These are phyloP conservation scores for Macrostomum lignano DNA, from an alignment of 1,140 invertebrate genomes.

Conservation along the genomic window DNA sequence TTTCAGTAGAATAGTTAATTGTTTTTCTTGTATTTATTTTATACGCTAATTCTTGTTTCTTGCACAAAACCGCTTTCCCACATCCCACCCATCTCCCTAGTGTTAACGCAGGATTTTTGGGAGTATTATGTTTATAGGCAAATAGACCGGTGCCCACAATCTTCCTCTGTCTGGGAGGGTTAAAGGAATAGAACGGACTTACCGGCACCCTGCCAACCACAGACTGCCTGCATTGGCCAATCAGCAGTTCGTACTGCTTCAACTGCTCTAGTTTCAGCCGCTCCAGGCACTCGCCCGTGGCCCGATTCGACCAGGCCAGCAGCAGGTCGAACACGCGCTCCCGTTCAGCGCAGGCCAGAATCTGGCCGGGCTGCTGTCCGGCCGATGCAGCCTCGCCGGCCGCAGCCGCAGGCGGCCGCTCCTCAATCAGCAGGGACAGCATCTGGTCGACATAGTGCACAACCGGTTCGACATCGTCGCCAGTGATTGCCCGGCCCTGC, in stretches of 20 bases:
- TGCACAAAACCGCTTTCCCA: too few species aligned
- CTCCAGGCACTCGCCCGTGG: conserved; percentile 33
- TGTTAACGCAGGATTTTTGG: too few species aligned
- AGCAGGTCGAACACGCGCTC: conserved; percentile 31
- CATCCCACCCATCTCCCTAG: too few species aligned
- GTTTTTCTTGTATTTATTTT: too few species aligned
- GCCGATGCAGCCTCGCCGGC: conserved; percentile 29
- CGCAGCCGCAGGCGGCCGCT: too few species aligned
- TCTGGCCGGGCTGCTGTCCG: conserved; percentile 24
- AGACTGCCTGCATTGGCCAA: conserved; percentile 40
- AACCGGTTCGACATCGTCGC: conserved; percentile 52
- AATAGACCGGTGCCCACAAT: too few species aligned
- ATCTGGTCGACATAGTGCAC: conserved; percentile 71
- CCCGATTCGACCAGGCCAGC: conserved; percentile 28
- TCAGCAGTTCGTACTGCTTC: conserved; percentile 46
- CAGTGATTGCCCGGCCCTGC: conserved; percentile 15
- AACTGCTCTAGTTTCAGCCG: conserved; percentile 46
- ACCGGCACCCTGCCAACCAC: too few species aligned
- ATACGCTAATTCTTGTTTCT: too few species aligned
- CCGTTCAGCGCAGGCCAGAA: conserved; percentile 28
- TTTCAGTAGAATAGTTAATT: too few species aligned
- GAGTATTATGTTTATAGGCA: too few species aligned
- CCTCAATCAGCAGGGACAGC: conserved; percentile 53
- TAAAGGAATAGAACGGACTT: too few species aligned
- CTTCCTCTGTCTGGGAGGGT: too few species aligned